phyloP scores from a whole-genome alignment of 2,888 invertebrate species.

The Cephus nigrinus region DNA sequence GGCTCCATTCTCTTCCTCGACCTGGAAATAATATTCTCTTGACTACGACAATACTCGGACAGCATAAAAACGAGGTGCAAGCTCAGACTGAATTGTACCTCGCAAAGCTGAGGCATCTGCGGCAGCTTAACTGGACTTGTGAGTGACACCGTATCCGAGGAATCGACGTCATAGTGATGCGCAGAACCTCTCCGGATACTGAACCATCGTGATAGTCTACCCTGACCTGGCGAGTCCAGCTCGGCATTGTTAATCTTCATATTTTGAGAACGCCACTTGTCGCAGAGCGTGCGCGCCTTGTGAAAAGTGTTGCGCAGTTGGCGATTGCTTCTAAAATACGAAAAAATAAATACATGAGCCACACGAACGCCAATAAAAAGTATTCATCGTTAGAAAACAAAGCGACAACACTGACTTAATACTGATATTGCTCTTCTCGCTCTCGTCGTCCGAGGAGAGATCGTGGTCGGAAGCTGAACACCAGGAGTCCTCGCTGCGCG shows the following conservation, averaged over 20 bases:
- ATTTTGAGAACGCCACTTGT: constrained; percentile 74
- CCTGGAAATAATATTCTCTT: constrained; percentile 60
- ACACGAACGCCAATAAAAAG: constrained; percentile 11
- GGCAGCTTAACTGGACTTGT: constrained; percentile 59
- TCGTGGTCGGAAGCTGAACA: constrained; percentile 75
- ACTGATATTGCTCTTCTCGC: constrained; percentile 70
- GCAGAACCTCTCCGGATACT: constrained; percentile 85
- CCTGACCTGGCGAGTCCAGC: constrained; percentile 71
- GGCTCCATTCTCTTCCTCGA: constrained; percentile 76
- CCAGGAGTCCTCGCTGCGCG: constrained; percentile 75
- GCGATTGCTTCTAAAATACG: constrained; percentile 74
- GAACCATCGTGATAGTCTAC: constrained; percentile 88
- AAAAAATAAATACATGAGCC: background rate
- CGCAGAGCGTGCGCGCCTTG: constrained; percentile 85
- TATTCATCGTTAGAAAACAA: background rate
- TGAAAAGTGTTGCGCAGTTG: constrained; percentile 84
- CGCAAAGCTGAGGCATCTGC: constrained; percentile 85
- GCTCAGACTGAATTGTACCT: constrained; percentile 68
- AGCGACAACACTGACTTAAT: constrained; percentile 64
- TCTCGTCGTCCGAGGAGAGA: constrained; percentile 75
- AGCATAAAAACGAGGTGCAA: background rate
- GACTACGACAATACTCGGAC: no score
- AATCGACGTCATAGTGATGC: constrained; percentile 83
- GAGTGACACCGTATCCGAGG: constrained; percentile 57
- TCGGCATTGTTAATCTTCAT: constrained; percentile 58